Base-by-base conservation (phyloP, 2,797 vertebrate species). In the Thalassophryne amazonica region DNA sequence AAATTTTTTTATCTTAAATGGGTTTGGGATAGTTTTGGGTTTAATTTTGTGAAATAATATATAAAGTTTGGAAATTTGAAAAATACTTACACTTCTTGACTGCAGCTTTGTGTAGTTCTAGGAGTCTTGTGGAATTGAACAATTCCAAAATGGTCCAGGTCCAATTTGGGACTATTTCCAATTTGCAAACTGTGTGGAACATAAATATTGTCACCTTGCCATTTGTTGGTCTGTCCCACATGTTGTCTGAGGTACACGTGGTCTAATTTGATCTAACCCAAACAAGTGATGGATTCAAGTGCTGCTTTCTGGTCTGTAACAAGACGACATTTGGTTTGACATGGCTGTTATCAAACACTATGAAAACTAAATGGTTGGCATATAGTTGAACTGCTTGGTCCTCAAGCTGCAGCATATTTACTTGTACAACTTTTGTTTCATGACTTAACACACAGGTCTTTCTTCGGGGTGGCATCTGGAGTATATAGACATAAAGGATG, bases 391-490 rank as follows among this genome's bases (percentile, higher is more conserved):
- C 16, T 11, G 3, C 8, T 1, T 27, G 28, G 7, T 12, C 16
- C 13, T 7, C 34, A 52, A 35, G 7, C n/a, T n/a, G 20, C n/a
- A 43, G 12, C 16, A 11, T 18, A 10, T 29, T 47, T 12, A 20
- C 10, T 45, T 19, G 1, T 25, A 17, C 50, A 5, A 24, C 4
- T 11, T 49, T 22, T 47, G 4, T 19, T 22, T 50, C 16, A n/a
- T 51, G 23, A 16, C 1, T 0, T 42, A 6, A 2, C 18, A 25
- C 19, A 11, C 69, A 96, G 94, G 94, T 14, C 63, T 60, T 5
- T 87, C 91, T 19, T 85, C 95, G 0, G 95, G 95, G 2, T 99
- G 97, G 97, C 95, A 97, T 72, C 55, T 99, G 83, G 95, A 94
- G 29, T 94, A 92, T 1, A 78, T 98, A 0, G 94, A 99, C 0